These are phyloP conservation scores for Elysia crispata DNA, from an alignment of 2,888 invertebrate species.

Conservation along the genomic window DNA sequence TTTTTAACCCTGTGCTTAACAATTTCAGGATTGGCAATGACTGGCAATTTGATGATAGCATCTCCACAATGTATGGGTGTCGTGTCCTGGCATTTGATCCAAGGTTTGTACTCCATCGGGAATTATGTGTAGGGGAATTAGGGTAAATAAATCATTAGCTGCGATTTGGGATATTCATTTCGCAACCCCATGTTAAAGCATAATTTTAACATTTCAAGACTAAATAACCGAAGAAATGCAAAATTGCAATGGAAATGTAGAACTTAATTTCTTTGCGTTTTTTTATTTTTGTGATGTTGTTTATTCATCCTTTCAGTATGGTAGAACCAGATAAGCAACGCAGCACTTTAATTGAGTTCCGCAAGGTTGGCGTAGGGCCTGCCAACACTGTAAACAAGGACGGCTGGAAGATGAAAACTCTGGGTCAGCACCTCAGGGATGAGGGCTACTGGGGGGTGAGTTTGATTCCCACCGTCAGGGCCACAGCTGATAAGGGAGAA, in stretches of 20 bases:
- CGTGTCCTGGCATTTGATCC: constrained; percentile 76
- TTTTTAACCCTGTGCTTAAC: constrained; percentile 14
- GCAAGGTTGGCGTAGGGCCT: constrained; percentile 59
- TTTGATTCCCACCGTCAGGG: too few relatives aligned
- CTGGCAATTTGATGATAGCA: constrained; percentile 73
- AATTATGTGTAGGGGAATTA: too few relatives aligned
- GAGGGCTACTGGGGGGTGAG: constrained; percentile 71
- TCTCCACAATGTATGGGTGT: constrained; percentile 67
- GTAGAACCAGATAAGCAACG: constrained; percentile 62
- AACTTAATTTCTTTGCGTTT: neutral
- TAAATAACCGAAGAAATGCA: too few relatives aligned
- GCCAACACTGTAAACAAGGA: constrained; percentile 55
- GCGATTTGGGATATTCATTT: too few relatives aligned
- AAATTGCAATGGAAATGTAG: too few relatives aligned
- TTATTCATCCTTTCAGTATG: constrained; percentile 58
- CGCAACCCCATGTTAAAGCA: too few relatives aligned
- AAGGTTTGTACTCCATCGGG: constrained; percentile 59
- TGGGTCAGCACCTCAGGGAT: constrained; percentile 67
- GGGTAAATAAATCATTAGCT: too few relatives aligned
- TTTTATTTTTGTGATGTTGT: constrained; percentile 33
- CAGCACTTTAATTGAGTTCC: constrained; percentile 58
- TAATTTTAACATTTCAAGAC: too few relatives aligned
- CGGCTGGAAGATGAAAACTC: constrained; percentile 72
- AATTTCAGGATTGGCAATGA: constrained; percentile 71
- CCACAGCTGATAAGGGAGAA: too few relatives aligned